These are phyloP conservation scores for Thaleichthys pacificus DNA, from an alignment of 2,797 vertebrate genomes.

Conservation along the genomic window DNA sequence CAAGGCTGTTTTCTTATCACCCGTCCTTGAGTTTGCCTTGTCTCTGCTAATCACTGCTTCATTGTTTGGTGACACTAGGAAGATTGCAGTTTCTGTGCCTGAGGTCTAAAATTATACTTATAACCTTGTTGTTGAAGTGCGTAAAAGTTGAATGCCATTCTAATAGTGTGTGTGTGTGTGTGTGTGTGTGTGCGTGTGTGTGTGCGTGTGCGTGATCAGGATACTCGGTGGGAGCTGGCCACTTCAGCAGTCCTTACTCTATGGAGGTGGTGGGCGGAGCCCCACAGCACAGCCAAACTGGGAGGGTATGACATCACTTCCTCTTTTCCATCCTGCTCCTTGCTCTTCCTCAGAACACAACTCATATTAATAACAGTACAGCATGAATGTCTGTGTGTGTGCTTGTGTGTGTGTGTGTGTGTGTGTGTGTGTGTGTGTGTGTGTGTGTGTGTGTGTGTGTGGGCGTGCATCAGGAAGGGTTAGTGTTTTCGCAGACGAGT, in stretches of 20 bases:
- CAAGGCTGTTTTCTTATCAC: neutral
- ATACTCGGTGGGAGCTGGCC: conserved; percentile 90
- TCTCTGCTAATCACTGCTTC: neutral
- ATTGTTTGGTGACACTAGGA: neutral
- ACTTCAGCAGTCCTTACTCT: conserved; percentile 76
- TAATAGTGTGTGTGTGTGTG: neutral
- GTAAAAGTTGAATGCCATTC: neutral
- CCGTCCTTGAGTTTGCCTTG: neutral
- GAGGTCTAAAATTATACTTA: neutral
- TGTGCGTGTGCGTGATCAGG: conserved; percentile 67
- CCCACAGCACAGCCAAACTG: conserved; percentile 90
- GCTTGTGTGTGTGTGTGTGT: neutral
- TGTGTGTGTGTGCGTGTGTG: neutral
- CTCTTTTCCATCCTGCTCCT: neutral
- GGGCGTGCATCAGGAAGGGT: neutral
- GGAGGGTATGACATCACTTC: conserved; percentile 83
- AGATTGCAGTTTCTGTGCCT: neutral
- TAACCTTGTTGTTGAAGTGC: neutral
- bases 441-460: neutral
- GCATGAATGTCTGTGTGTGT: neutral
- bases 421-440: neutral
- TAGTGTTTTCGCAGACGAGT: neutral
- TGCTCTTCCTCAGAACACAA: neutral
- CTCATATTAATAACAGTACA: too few species aligned
- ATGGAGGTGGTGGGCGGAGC: conserved; percentile 90